These are phyloP conservation scores for Ephydatia muelleri DNA, from an alignment of 37 sponge, comb jelly and placozoan genomes.

Conservation along the genomic window DNA sequence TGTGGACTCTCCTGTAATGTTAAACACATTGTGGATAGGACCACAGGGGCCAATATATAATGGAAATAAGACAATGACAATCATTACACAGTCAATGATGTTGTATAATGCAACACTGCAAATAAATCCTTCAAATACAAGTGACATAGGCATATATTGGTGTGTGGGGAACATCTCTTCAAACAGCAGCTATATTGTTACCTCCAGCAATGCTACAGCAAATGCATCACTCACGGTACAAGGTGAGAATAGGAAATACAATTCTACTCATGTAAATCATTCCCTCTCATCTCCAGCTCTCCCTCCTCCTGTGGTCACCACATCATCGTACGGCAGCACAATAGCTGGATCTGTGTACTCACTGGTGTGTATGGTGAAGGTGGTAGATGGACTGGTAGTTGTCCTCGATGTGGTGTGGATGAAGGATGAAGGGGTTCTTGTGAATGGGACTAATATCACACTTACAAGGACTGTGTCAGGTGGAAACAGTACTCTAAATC, in stretches of 20 bases:
- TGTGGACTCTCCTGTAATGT: background rate
- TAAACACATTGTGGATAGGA: background rate
- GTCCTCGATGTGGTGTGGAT: slow-evolving; percentile 27
- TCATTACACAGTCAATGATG: background rate
- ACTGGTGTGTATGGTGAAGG: slow-evolving; percentile 19
- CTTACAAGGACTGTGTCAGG: background rate
- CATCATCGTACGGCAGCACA: background rate
- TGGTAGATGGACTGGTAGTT: background rate
- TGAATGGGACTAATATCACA: background rate
- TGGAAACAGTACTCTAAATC: background rate
- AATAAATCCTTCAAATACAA: background rate
- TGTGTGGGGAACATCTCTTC: background rate
- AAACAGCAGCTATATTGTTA: background rate
- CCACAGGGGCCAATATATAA: background rate
- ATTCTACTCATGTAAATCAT: background rate
- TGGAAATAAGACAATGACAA: background rate
- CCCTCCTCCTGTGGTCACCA: background rate
- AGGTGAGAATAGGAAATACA: background rate
- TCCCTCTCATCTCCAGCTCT: background rate
- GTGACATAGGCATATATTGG: background rate
- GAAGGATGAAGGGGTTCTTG: background rate
- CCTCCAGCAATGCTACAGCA: background rate
- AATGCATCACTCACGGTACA: background rate
- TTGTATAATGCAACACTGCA: background rate
- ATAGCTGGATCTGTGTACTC: slow-evolving; percentile 39